Conservation (phyloP, 1,140 invertebrate species). For the Globodera ellingtonae region DNA sequence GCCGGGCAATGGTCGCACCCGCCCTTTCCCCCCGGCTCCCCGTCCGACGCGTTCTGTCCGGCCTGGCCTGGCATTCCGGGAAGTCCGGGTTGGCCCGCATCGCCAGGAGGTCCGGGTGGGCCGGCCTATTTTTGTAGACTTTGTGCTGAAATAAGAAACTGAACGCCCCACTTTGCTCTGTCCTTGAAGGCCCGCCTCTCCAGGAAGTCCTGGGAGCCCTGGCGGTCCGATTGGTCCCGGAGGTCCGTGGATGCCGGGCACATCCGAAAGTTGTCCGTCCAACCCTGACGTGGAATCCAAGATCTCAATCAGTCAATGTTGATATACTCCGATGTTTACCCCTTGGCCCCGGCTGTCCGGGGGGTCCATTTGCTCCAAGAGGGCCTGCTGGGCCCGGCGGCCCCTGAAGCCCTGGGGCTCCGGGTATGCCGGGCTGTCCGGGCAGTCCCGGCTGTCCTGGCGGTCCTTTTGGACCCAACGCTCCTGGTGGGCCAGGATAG, state of each 20-base stretch:
- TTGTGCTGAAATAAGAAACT: too few relatives aligned
- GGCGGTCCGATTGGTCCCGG: slow-evolving; percentile 32
- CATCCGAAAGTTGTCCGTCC: slow-evolving; percentile 29
- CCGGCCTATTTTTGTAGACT: slow-evolving; percentile 7
- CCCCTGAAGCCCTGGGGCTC: slow-evolving; percentile 23
- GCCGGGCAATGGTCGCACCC: slow-evolving; percentile 40
- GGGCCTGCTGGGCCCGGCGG: slow-evolving; percentile 38
- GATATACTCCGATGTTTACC: background rate
- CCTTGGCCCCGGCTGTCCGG: slow-evolving; percentile 31
- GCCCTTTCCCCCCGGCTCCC: slow-evolving; percentile 37
- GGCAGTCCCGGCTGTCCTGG: slow-evolving; percentile 20
- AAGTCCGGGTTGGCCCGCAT: slow-evolving; percentile 28
- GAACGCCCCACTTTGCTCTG: slow-evolving; percentile 21
- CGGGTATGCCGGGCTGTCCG: slow-evolving; percentile 26
- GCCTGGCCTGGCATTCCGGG: slow-evolving; percentile 42
- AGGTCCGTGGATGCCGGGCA: slow-evolving; percentile 25
- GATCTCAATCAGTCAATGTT: background rate
- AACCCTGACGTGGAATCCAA: background rate
- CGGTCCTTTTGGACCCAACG: slow-evolving; percentile 20
- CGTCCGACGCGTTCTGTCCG: slow-evolving; percentile 37
- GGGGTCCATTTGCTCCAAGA: slow-evolving; percentile 27
- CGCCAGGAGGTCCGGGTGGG: slow-evolving; percentile 16
- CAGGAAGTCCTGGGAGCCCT: slow-evolving; percentile 30
- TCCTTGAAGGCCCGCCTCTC: slow-evolving; percentile 19
- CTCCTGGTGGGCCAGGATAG: slow-evolving; percentile 16